Evolutionary conservation across 2,113 vertebrate species (phyloP).

Genomic region (Asarcornis scutulata): DNA sequence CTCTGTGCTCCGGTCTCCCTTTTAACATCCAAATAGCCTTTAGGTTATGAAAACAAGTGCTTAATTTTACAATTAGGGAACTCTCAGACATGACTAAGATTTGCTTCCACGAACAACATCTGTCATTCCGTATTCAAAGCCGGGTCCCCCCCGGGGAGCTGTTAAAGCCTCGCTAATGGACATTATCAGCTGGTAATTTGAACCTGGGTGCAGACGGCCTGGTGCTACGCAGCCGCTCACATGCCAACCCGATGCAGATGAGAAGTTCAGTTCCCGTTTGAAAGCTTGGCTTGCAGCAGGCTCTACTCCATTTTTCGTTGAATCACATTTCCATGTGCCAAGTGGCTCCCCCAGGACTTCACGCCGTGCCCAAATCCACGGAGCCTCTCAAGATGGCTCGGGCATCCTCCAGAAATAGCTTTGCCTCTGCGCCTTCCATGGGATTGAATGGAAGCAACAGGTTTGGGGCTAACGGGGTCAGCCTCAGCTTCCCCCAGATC

Average conservation of each 20-base stretch:
- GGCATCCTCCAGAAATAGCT: background rate
- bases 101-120: background rate
- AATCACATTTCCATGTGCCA: background rate
- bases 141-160: fast-evolving
- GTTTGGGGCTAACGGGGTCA: background rate
- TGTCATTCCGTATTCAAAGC: background rate
- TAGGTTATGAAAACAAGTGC: background rate
- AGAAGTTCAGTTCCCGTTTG: background rate
- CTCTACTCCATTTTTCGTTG: background rate
- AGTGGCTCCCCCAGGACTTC: background rate
- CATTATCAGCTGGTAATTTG: background rate
- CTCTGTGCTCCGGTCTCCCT: background rate
- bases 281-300: background rate
- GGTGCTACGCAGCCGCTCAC: background rate
- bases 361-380: background rate
- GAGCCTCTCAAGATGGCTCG: conserved; percentile 8
- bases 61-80: conserved; percentile 33
- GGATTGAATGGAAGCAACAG: background rate
- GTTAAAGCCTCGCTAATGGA: background rate
- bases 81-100: background rate
- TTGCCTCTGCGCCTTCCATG: background rate
- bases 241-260: fast-evolving
- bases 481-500: background rate
- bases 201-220: background rate
- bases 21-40: background rate